These are phyloP conservation scores for Spialia ferax DNA, from an alignment of 2,888 invertebrate genomes.

Conservation along the genomic window DNA sequence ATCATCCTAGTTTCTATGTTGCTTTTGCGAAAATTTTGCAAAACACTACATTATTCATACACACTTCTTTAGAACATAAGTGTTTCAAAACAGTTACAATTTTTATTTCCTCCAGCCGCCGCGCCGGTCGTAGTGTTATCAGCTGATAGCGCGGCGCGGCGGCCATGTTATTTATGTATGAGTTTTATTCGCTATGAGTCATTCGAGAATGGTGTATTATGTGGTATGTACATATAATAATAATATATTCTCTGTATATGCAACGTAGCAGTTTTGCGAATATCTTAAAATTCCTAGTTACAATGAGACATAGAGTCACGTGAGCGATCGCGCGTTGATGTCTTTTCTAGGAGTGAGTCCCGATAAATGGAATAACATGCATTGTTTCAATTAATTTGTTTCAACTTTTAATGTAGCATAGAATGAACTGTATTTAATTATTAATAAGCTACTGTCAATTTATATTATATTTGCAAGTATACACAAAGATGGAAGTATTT, in stretches of 20 bases:
- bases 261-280: not conserved
- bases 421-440: no score
- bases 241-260: no score
- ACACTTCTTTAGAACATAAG: not conserved
- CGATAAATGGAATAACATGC: not conserved
- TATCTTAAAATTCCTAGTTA: not conserved
- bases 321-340: constrained; percentile 21
- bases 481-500: no score
- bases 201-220: not conserved
- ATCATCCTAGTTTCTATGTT: not conserved
- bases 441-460: no score
- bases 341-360: constrained; percentile 19
- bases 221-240: no score
- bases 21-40: not conserved
- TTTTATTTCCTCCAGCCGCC: not conserved
- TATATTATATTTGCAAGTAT: no score
- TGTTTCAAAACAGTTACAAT: not conserved
- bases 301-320: not conserved
- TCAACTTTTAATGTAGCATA: no score
- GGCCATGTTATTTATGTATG: not conserved
- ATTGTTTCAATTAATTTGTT: no score
- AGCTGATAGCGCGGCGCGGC: constrained; percentile 13
- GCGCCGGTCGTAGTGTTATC: constrained; percentile 17
- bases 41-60: not conserved
- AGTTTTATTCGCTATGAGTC: constrained; percentile 4